A percentile compares a stretch with the other conserved stretches of the same genome.
Conservation (phyloP, 2,888 invertebrate species). For the Drymonia ruficornis region DNA sequence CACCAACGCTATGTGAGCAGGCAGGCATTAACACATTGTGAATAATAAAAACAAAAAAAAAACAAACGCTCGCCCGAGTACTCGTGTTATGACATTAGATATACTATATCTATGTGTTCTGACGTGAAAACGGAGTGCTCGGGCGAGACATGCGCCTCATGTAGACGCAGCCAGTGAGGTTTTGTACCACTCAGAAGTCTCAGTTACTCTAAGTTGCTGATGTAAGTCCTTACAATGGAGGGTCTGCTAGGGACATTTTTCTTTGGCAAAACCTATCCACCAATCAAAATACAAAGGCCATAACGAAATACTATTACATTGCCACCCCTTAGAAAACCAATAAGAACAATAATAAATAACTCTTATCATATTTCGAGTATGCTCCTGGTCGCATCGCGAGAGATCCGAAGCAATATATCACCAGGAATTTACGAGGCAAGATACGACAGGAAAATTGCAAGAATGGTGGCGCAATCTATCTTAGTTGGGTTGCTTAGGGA, state of each 20-base stretch:
- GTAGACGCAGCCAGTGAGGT: no score
- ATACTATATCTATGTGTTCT: no score
- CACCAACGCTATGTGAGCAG: no score
- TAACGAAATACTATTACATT: constrained; percentile 55
- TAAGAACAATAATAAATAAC: constrained; percentile 85
- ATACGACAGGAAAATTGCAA: constrained; percentile 97
- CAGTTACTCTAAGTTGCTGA: no score
- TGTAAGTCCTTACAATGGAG: no score
- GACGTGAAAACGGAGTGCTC: no score
- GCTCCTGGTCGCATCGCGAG: constrained; percentile 84
- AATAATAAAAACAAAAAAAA: no score
- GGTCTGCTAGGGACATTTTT: background rate
- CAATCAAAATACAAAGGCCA: constrained; percentile 39
- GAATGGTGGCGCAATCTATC: constrained; percentile 96
- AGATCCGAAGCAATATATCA: constrained; percentile 90
- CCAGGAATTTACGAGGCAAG: constrained; percentile 94
- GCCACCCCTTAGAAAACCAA: constrained; percentile 81
- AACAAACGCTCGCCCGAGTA: no score
- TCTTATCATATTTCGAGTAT: constrained; percentile 86
- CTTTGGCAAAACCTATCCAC: constrained; percentile 7
- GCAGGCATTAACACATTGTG: no score
- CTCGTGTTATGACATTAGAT: no score
- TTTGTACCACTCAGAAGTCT: no score
- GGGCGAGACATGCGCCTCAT: no score
- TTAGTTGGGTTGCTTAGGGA: constrained; percentile 87